Base-by-base conservation (phyloP, 1,140 invertebrate species). In the Drosophila setifemur region DNA sequence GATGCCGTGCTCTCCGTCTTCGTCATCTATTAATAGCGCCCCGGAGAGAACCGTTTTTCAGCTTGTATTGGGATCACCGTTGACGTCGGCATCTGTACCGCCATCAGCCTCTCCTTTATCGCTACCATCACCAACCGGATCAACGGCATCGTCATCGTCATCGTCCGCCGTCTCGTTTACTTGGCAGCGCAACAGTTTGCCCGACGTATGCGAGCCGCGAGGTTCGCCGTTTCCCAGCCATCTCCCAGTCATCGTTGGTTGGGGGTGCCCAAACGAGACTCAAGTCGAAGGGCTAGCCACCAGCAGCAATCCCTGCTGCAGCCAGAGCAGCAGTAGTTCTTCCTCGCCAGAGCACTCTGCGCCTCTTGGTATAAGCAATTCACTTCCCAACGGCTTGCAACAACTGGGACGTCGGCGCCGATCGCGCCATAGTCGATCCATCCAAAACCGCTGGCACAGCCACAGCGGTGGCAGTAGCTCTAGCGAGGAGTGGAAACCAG, bases 81-180 rank as follows among this genome's bases (percentile, higher is more conserved):
- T 75, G 31, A 53, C 55, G 7, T 63, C 67, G 16, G 61, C 55
- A 25, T 68, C 42, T 57, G 21, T 43, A 14, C 9, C 21, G 18
- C 45, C 35, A 42, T 52, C 35, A 29, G 19, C 72, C 25, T 43
- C 68, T 26, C 37, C 72, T 18, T 71, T 45, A 55, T 69, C 48
- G 25, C 49, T 54, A 18, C 31, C 88, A 43, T 67, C 78, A 31
- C 72, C 83, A 25, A 76, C 40, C 47, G 37, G 48, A 37, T 73
- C 63, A 16, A 42, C 53, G n/a, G 28, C 14, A 33, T 85, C 86
- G 68, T 89, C 75, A 33, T 85, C 86, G 68, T 89, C 75, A 45
- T 89, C 83, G 88, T 91, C 86, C 74, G 76, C 88, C 70, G 89
- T 74, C 87, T 91, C 83, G 77, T 92, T 85, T 85, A 89, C 81